Percentiles rank a stretch among this genome's conserved stretches.
These are phyloP conservation scores for Troglohyphantes excavatus DNA, from an alignment of 2,888 invertebrate species.

Conservation along the genomic window DNA sequence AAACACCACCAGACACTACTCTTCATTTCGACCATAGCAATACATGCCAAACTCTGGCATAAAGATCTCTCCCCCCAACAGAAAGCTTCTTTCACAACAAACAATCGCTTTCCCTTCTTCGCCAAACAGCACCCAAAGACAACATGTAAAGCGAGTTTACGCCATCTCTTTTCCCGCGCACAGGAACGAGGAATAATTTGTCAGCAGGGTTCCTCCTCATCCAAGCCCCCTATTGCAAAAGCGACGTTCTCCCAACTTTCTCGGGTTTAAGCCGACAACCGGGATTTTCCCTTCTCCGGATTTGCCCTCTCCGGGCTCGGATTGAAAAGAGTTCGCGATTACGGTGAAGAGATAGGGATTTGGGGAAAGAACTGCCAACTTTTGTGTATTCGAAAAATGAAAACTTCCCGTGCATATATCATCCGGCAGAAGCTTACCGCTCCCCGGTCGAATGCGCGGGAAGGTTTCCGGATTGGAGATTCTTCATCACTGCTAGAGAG, in stretches of 20 bases:
- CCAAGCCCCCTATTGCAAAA: neutral
- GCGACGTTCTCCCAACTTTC: conserved; percentile 44
- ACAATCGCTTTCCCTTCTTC: neutral
- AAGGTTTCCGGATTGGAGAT: neutral
- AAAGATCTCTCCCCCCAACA: neutral
- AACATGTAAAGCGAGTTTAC: neutral
- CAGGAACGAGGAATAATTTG: neutral
- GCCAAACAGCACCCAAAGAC: neutral
- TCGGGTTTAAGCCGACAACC: conserved; percentile 31
- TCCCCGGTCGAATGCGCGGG: neutral
- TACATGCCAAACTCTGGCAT: neutral
- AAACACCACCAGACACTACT: no score
- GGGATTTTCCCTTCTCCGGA: conserved; percentile 3
- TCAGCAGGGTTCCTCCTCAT: neutral
- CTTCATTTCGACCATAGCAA: neutral
- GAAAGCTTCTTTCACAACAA: neutral
- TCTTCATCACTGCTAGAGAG: neutral
- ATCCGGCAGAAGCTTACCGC: conserved; percentile 34
- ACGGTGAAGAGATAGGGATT: neutral
- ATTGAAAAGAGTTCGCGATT: conserved; percentile 38
- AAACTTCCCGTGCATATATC: conserved; percentile 64
- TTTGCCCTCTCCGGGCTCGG: conserved; percentile 10
- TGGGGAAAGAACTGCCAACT: conserved; percentile 26
- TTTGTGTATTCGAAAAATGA: conserved; percentile 38
- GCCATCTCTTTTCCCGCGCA: neutral